Evolutionary conservation across 1,140 invertebrate genomes (phyloP).

Genomic region (Drosophila guanche): DNA sequence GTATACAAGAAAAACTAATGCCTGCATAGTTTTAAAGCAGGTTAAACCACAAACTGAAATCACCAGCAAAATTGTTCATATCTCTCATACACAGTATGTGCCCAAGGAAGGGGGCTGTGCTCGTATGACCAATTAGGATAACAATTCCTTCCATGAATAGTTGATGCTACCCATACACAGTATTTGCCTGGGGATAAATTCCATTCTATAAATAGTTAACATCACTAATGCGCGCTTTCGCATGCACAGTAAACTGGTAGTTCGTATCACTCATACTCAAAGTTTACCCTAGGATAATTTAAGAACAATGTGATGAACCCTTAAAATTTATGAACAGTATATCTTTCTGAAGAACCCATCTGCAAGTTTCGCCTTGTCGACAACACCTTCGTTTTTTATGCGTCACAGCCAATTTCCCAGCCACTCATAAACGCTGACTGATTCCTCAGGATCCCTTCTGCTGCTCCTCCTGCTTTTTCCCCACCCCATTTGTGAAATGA

Average conservation of each 20-base stretch:
- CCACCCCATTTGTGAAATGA: conserved; percentile 31
- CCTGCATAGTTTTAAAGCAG: conserved; percentile 29
- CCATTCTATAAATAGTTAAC: too few relatives aligned
- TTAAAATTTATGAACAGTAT: too few relatives aligned
- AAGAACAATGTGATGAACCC: too few relatives aligned
- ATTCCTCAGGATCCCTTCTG: background rate
- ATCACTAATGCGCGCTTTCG: too few relatives aligned
- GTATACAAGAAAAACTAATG: conserved; percentile 22
- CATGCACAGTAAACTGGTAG: too few relatives aligned
- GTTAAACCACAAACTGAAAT: background rate
- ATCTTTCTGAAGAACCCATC: too few relatives aligned
- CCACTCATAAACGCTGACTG: conserved; percentile 15
- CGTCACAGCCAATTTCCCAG: conserved; percentile 31
- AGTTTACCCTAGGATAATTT: too few relatives aligned
- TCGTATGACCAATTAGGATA: too few relatives aligned
- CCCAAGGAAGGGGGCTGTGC: background rate
- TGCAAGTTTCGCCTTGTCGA: background rate
- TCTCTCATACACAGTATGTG: conserved; percentile 41
- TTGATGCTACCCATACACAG: too few relatives aligned
- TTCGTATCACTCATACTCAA: too few relatives aligned
- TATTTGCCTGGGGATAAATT: too few relatives aligned
- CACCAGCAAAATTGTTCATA: conserved; percentile 6
- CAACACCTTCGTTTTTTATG: conserved; percentile 12
- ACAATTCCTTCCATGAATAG: too few relatives aligned
- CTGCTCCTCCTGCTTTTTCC: background rate